These are phyloP conservation scores for Epizoanthus scotinus DNA, from an alignment of 92 coral and sea anemone genomes.

Conservation along the genomic window DNA sequence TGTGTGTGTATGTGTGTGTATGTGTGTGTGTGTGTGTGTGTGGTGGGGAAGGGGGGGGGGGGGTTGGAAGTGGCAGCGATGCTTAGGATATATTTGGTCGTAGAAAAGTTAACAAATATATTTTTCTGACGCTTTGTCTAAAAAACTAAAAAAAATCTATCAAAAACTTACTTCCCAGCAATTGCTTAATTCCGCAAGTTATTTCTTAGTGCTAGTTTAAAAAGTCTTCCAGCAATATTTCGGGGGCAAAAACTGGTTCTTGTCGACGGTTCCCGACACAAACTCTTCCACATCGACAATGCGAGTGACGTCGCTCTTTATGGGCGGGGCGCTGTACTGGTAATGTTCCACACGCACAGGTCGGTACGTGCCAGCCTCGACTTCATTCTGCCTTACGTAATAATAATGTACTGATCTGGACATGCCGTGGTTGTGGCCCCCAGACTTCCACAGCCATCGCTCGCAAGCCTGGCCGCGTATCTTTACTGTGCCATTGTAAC, in stretches of 20 bases:
- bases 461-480: conserved; percentile 28
- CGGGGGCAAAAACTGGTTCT: conserved; percentile 18
- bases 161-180: too few species aligned
- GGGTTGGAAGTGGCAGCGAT: too few species aligned
- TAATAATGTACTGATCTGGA: conserved; percentile 17
- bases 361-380: conserved; percentile 21
- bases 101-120: too few species aligned
- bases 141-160: too few species aligned
- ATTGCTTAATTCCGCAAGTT: too few species aligned
- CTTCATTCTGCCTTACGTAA: conserved; percentile 28
- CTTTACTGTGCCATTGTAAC: conserved; percentile 23
- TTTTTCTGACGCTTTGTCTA: too few species aligned
- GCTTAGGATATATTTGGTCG: too few species aligned
- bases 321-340: conserved; percentile 26
- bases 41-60: too few species aligned
- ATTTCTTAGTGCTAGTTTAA: neutral
- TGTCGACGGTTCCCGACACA: conserved; percentile 30
- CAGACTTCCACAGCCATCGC: conserved; percentile 40
- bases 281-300: conserved; percentile 32
- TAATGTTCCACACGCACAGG: conserved; percentile 36
- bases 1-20: too few species aligned
- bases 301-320: conserved; percentile 30
- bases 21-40: too few species aligned
- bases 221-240: conserved; percentile 8
- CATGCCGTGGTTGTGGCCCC: conserved; percentile 34